A percentile compares a stretch with the other conserved stretches of the same genome.
phyloP scores from a whole-genome alignment of 2,888 invertebrate species.

The Cephus nigrinus region DNA sequence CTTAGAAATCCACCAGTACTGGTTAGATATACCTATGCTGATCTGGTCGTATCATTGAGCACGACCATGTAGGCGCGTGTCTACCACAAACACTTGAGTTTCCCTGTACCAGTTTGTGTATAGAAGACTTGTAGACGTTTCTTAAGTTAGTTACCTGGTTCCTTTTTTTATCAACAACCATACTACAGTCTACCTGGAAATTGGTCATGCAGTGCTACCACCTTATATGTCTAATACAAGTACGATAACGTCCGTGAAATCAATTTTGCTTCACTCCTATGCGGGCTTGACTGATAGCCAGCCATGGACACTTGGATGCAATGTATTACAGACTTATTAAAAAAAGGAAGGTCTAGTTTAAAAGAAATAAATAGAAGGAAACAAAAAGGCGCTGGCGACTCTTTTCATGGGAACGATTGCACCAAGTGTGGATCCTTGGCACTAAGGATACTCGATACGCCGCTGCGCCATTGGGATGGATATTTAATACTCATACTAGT shows the following conservation, averaged over 20 bases:
- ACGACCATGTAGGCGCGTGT: neutral
- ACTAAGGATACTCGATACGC: neutral
- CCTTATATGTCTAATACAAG: neutral
- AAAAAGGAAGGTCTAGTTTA: neutral
- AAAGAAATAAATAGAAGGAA: neutral
- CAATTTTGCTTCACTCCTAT: neutral
- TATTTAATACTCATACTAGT: neutral
- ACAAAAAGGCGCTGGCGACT: neutral
- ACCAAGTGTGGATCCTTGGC: neutral
- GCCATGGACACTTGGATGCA: neutral
- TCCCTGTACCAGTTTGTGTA: neutral
- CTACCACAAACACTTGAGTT: slow-evolving; percentile 13
- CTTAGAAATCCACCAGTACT: slow-evolving; percentile 21
- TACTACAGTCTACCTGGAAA: neutral
- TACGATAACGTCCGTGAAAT: neutral
- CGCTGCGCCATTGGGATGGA: neutral
- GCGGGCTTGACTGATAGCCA: neutral
- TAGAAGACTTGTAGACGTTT: slow-evolving; percentile 6
- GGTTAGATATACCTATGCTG: neutral
- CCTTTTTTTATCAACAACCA: neutral
- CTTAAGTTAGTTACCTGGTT: neutral
- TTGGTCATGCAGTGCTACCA: neutral
- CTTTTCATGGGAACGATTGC: neutral
- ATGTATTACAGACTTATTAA: neutral
- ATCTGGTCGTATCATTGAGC: slow-evolving; percentile 1